Percentiles rank a stretch among this genome's conserved stretches.
phyloP scores from a whole-genome alignment of 2,113 vertebrate species.

The Ploceus nigricollis region DNA sequence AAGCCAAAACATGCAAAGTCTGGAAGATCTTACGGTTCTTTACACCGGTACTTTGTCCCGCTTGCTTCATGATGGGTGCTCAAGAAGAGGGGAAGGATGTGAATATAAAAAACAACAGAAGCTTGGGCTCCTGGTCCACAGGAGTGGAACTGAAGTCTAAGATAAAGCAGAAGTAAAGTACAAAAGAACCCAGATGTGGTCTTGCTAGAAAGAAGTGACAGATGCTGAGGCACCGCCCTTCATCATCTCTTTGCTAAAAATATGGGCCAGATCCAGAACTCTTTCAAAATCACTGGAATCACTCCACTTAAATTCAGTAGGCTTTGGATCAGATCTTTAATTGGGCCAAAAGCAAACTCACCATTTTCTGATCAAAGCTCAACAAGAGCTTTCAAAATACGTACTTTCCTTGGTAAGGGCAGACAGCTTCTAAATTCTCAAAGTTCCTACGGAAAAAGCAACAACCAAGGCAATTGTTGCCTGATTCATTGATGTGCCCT shows the following conservation, averaged over 20 bases:
- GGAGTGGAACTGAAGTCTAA: neutral
- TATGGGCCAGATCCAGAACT: neutral
- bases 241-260: neutral
- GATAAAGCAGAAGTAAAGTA: neutral
- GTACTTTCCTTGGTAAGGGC: neutral
- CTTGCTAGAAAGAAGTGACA: constrained; percentile 2
- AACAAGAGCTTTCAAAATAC: neutral
- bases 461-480: neutral
- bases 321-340: neutral
- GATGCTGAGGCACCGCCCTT: neutral
- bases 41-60: neutral
- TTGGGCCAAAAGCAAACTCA: neutral
- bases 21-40: neutral
- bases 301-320: neutral
- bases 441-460: neutral
- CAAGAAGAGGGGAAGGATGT: neutral
- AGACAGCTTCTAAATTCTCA: neutral
- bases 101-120: neutral
- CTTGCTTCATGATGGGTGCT: neutral
- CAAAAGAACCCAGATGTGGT: constrained; percentile 3
- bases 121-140: neutral
- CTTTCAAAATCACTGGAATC: neutral
- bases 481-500: neutral
- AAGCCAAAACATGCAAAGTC: neutral
- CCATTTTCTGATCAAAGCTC: neutral